Percentiles rank a stretch among this genome's conserved stretches.
Conservation (phyloP, 2,113 vertebrate genomes). For the Nestor notabilis region DNA sequence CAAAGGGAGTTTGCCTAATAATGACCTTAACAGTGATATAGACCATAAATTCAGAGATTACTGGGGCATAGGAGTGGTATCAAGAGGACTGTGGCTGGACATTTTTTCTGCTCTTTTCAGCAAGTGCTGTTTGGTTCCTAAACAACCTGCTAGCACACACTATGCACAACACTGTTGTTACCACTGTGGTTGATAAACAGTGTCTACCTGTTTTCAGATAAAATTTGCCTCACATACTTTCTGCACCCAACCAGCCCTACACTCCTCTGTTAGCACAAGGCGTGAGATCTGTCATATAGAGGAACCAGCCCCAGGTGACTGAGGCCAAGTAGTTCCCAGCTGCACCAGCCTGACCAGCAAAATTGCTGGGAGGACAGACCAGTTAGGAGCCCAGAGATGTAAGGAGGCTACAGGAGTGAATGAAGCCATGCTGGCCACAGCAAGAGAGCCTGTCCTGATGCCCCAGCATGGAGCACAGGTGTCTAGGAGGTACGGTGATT, state of each 20-base stretch:
- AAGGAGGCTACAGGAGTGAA: background rate
- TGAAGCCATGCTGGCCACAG: fast-evolving
- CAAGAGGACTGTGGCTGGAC: background rate
- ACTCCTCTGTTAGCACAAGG: background rate
- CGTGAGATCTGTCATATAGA: background rate
- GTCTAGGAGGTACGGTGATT: background rate
- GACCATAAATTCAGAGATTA: background rate
- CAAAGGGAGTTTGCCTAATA: background rate
- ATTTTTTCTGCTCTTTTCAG: background rate
- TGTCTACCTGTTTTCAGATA: background rate
- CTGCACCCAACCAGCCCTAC: background rate
- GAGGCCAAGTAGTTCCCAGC: background rate
- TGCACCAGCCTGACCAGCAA: background rate
- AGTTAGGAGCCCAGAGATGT: background rate
- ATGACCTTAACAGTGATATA: background rate
- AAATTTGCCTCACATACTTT: background rate
- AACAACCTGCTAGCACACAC: background rate
- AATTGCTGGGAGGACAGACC: background rate
- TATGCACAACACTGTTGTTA: background rate
- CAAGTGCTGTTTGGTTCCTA: background rate
- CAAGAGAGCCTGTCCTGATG: background rate
- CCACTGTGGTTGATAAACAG: background rate
- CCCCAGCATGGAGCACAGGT: background rate
- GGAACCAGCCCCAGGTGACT: background rate
- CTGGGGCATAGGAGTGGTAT: background rate